Evolutionary conservation across 1,140 invertebrate species (phyloP).

Genomic region (Cherax destructor): DNA sequence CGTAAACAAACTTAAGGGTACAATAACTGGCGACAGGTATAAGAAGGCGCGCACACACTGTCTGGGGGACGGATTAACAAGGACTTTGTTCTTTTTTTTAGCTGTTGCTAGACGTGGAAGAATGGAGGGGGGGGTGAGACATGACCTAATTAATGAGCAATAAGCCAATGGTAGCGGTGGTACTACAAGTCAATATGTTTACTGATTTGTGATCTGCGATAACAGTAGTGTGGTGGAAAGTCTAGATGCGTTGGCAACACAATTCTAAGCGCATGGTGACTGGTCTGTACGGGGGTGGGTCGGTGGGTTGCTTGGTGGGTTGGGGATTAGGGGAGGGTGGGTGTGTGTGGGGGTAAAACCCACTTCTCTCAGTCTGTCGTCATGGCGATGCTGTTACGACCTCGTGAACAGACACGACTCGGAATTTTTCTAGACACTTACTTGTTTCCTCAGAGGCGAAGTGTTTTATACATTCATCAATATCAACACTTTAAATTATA

Average conservation of each 20-base stretch:
- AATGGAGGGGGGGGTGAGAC: background rate
- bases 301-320: background rate
- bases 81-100: background rate
- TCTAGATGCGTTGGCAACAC: background rate
- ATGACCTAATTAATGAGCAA: background rate
- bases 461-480: background rate
- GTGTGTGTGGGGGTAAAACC: conserved; percentile 45
- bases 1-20: too few relatives aligned
- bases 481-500: background rate
- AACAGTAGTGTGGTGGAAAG: background rate
- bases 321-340: background rate
- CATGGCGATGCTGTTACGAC: conserved; percentile 37
- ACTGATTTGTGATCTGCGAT: background rate
- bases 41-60: background rate
- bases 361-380: conserved; percentile 55
- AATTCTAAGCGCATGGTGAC: conserved; percentile 37
- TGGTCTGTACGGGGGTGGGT: conserved; percentile 2
- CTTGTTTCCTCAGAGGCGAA: background rate
- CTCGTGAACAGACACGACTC: background rate
- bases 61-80: conserved; percentile 2
- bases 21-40: background rate
- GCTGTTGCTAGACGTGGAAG: background rate
- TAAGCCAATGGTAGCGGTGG: too few relatives aligned
- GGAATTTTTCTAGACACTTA: background rate
- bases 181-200: background rate